These are phyloP conservation scores for Ormyrus rosae DNA, from an alignment of 2,888 invertebrate genomes.

Conservation along the genomic window DNA sequence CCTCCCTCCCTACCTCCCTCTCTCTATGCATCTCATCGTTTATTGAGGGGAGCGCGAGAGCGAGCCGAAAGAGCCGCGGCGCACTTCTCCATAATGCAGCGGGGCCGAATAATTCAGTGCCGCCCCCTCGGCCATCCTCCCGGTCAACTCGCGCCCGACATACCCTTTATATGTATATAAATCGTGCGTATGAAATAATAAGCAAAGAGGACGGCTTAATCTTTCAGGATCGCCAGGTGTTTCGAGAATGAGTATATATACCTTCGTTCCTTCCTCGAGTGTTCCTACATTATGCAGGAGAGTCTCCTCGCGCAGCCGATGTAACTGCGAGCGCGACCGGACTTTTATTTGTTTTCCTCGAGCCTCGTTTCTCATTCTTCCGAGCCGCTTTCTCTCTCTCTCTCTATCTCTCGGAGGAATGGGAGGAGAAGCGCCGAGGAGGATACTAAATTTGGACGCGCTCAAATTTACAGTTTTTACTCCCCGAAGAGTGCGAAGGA, in stretches of 20 bases:
- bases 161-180: slow-evolving; percentile 12
- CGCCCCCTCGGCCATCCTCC: background rate
- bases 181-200: slow-evolving; percentile 21
- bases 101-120: slow-evolving; percentile 26
- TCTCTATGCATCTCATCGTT: slow-evolving; percentile 47
- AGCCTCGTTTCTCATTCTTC: too few relatives aligned
- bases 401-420: too few relatives aligned
- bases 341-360: background rate
- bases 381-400: too few relatives aligned
- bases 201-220: slow-evolving; percentile 5
- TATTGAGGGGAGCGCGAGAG: slow-evolving; percentile 37
- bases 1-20: background rate
- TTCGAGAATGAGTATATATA: background rate
- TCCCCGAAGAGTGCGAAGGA: too few relatives aligned
- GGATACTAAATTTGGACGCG: too few relatives aligned
- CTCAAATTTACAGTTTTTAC: too few relatives aligned
- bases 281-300: too few relatives aligned
- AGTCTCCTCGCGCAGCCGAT: too few relatives aligned
- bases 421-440: too few relatives aligned
- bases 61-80: background rate
- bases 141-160: background rate
- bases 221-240: background rate
- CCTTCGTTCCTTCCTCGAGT: too few relatives aligned
- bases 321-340: too few relatives aligned
- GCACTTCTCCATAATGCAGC: slow-evolving; percentile 34